A percentile compares a stretch with the other conserved stretches of the same genome.
Evolutionary conservation across 1,140 invertebrate genomes (phyloP).

Genomic region (Cyrtorhinus lividipennis): DNA sequence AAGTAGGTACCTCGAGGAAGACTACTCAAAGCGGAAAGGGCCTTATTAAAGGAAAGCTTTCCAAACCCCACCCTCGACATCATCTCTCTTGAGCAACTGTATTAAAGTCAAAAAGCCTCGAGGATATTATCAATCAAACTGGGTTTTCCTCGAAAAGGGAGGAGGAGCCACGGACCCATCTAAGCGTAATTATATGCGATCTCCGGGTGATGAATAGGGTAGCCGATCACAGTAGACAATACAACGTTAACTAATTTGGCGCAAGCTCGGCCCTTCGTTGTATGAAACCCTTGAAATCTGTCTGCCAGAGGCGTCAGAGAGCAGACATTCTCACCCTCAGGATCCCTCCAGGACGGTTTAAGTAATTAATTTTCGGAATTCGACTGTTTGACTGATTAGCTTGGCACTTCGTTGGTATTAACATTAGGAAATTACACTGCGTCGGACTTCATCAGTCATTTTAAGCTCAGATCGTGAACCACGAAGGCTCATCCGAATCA

Average conservation of each 20-base stretch:
- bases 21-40: not conserved
- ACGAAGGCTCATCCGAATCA: too few species aligned
- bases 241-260: slow-evolving; percentile 1
- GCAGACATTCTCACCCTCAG: not conserved
- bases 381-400: too few species aligned
- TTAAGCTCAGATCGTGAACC: too few species aligned
- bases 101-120: not conserved
- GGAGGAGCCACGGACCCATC: not conserved
- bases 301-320: not conserved
- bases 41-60: too few species aligned
- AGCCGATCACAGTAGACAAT: not conserved
- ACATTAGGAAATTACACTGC: too few species aligned
- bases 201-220: slow-evolving; percentile 1
- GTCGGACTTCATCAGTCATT: too few species aligned
- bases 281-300: too few species aligned
- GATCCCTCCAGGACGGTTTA: not conserved
- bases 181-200: not conserved
- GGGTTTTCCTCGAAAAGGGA: not conserved
- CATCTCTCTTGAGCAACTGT: not conserved
- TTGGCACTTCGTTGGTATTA: too few species aligned
- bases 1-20: not conserved
- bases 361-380: not conserved
- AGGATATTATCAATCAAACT: not conserved
- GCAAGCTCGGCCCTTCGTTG: too few species aligned
- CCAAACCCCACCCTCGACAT: too few species aligned